Base-by-base conservation (phyloP, 2,888 invertebrate genomes). In the Diarsia rubi region DNA sequence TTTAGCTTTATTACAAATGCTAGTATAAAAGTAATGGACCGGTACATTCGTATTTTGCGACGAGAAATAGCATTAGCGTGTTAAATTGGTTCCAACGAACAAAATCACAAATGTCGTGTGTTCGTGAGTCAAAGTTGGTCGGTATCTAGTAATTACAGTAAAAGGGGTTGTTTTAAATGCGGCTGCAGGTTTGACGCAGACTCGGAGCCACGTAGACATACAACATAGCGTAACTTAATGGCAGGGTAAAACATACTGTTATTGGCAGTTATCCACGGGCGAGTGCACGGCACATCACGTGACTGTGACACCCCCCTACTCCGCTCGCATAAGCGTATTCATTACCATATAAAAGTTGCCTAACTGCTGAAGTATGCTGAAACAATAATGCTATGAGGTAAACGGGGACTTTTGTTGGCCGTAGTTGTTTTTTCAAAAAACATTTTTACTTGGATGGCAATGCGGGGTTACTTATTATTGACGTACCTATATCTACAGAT, bases 271-370 rank as follows among this genome's bases (percentile, higher is more conserved):
- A 92, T 93, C 93, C 93, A 90, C 89, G 88, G 81, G 87, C 85
- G 86, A 90, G 89, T 86, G 91, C 94, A 94, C 94, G 93, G 90
- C 87, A 94, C 89, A 89, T 94, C 91, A 93, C 93, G 93, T 94
- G 94, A 93, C 93, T 85, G 86, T 86, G 88, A 91, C 89, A 90
- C 89, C 90, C 89, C 90, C 88, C 86, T 84, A 76, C 82, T 74
- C 80, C 78, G 59, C 80, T 82, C 86, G 84, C 79, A 81, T 84
- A 73, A 81, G 77, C 83, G 76, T 85, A 77, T 75, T 82, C 78
- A 82, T 85, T 83, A 78, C 80, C 72, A 81, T 86, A 83, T 73
- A 80, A 75, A 84, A 83, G 60, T 75, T 73, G 54, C 73, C 69
- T 73, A 77, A 75, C 86, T 86, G 78, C 84, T 88, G 79, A 87